Evolutionary conservation across 2,888 invertebrate genomes (phyloP).

Genomic region (Alsophila aescularia): DNA sequence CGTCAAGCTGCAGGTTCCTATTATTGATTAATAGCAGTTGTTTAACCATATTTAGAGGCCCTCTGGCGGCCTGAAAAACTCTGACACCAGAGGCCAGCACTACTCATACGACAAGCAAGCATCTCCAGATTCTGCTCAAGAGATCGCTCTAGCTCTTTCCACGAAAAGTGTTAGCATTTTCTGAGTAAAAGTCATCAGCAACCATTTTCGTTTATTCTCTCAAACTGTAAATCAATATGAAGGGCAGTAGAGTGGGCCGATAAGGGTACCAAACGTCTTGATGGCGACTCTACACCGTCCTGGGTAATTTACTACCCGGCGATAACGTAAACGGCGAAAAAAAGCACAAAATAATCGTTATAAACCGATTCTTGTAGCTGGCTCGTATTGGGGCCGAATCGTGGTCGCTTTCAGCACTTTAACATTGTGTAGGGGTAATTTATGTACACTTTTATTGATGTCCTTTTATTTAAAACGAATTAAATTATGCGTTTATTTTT

Average conservation of each 20-base stretch:
- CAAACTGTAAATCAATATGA: constrained; percentile 43
- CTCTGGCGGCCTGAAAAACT: no score
- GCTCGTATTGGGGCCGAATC: constrained; percentile 9
- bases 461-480: neutral
- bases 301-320: constrained; percentile 43
- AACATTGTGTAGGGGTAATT: constrained; percentile 5
- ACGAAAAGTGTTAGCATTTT: neutral
- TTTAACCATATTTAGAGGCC: no score
- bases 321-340: constrained; percentile 42
- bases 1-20: no score
- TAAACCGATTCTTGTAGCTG: constrained; percentile 37
- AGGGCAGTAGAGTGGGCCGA: constrained; percentile 38
- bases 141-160: neutral
- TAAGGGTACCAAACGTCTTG: constrained; percentile 44
- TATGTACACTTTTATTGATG: constrained; percentile 3
- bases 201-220: constrained; percentile 21
- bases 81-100: no score
- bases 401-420: constrained; percentile 3
- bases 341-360: constrained; percentile 42
- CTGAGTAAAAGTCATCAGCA: constrained; percentile 1
- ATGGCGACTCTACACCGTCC: constrained; percentile 40
- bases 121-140: no score
- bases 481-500: no score
- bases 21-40: no score
- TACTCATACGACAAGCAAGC: no score